phyloP scores from a whole-genome alignment of 2,888 invertebrate species.

The Pseudococcus jackbeardsleyi region DNA sequence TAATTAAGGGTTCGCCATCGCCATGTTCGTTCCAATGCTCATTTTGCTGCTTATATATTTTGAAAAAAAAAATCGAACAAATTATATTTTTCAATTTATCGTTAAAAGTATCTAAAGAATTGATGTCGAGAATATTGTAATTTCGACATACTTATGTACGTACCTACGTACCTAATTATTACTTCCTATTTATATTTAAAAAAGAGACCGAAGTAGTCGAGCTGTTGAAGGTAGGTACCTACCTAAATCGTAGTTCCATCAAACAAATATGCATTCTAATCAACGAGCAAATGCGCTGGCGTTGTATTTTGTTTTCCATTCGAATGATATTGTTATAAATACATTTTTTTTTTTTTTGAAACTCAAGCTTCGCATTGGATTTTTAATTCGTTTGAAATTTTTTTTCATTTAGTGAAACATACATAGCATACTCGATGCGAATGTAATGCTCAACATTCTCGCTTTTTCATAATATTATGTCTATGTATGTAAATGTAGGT shows the following conservation, averaged over 20 bases:
- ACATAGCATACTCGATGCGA: not conserved
- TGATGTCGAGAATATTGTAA: not conserved
- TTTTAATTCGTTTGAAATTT: conserved; percentile 18
- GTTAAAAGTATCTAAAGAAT: not conserved
- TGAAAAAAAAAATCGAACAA: not conserved
- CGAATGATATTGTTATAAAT: not conserved
- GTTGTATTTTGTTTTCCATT: not conserved
- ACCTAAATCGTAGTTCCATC: not conserved
- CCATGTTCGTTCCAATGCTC: not conserved
- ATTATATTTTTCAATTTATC: conserved; percentile 10
- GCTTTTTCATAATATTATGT: too few species aligned
- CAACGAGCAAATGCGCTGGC: not conserved
- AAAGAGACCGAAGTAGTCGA: not conserved
- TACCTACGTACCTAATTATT: too few species aligned
- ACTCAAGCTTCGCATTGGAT: not conserved
- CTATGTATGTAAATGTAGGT: too few species aligned
- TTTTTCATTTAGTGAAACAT: not conserved
- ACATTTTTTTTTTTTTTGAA: not conserved
- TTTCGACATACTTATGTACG: too few species aligned
- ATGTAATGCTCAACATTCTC: not conserved
- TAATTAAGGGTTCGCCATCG: not conserved
- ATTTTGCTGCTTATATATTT: not conserved
- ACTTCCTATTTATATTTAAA: not conserved
- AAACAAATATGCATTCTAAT: not conserved
- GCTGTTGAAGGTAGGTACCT: not conserved